These are phyloP conservation scores for Chalcis sispes DNA, from an alignment of 2,888 invertebrate genomes.

Conservation along the genomic window DNA sequence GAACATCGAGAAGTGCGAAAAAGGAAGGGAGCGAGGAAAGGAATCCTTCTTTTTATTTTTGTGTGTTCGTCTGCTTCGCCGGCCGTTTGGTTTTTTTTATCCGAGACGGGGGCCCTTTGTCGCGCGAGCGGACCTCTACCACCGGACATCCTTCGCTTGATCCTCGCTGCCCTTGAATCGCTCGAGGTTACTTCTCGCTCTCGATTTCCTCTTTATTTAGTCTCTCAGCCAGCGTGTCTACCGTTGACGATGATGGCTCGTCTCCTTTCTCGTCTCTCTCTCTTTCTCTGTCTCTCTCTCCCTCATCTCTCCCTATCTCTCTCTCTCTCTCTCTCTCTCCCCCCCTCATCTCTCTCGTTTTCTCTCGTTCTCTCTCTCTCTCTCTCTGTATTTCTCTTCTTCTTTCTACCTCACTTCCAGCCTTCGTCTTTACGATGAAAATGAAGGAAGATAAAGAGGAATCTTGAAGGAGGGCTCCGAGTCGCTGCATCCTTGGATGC, in stretches of 20 bases:
- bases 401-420: background rate
- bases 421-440: slow-evolving; percentile 6
- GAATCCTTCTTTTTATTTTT: slow-evolving; percentile 63
- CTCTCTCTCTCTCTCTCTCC: slow-evolving; percentile 20
- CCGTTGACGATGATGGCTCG: background rate
- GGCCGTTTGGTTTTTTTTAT: slow-evolving; percentile 21
- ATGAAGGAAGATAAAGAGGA: background rate
- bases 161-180: slow-evolving; percentile 67
- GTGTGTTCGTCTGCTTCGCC: background rate
- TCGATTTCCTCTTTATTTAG: slow-evolving; percentile 64
- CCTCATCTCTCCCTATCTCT: slow-evolving; percentile 7
- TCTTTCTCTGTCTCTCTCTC: slow-evolving; percentile 10
- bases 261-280: slow-evolving; percentile 43
- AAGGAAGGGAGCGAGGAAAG: background rate
- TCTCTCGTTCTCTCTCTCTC: slow-evolving; percentile 1
- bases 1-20: slow-evolving; percentile 31
- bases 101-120: slow-evolving; percentile 47
- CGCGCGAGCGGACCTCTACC: slow-evolving; percentile 45
- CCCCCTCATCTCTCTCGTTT: slow-evolving; percentile 20
- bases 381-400: background rate
- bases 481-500: background rate
- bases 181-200: slow-evolving; percentile 43
- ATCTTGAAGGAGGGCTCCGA: background rate
- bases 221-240: slow-evolving; percentile 58
- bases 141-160: slow-evolving; percentile 61